Evolutionary conservation across 2,888 invertebrate species (phyloP).

Genomic region (Allophyes oxyacanthae): DNA sequence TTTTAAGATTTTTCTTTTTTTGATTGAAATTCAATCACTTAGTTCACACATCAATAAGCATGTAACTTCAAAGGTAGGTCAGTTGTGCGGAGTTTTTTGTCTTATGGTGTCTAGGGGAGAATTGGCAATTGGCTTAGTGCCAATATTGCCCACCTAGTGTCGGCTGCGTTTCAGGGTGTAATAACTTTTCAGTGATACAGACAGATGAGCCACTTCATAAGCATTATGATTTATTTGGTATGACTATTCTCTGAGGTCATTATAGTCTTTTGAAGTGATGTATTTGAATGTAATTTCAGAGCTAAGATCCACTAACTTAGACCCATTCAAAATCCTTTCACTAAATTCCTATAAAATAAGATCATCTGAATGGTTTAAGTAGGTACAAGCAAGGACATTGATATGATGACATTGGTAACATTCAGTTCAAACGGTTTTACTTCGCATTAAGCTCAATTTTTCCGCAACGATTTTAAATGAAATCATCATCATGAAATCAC

Average conservation of each 20-base stretch:
- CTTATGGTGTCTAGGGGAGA: constrained; percentile 27
- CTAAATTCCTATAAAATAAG: too few relatives aligned
- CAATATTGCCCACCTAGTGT: constrained; percentile 36
- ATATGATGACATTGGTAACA: too few relatives aligned
- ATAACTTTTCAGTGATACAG: constrained; percentile 45
- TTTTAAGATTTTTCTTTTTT: neutral
- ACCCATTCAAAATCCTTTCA: too few relatives aligned
- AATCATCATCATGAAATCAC: too few relatives aligned
- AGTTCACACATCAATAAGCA: neutral
- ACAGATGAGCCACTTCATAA: constrained; percentile 37
- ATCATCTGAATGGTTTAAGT: too few relatives aligned
- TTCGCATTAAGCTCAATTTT: too few relatives aligned
- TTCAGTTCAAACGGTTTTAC: too few relatives aligned
- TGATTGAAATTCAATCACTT: neutral
- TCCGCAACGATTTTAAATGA: too few relatives aligned
- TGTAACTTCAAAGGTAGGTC: constrained; percentile 21
- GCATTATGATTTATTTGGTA: constrained; percentile 26
- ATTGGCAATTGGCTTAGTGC: constrained; percentile 39
- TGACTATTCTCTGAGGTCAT: constrained; percentile 1
- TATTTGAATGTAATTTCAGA: neutral
- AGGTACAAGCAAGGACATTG: too few relatives aligned
- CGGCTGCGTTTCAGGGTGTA: constrained; percentile 36
- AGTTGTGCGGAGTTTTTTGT: constrained; percentile 11
- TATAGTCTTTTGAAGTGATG: neutral
- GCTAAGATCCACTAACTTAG: too few relatives aligned